Conservation (phyloP, 2,113 vertebrate genomes). For the Channa argus region DNA sequence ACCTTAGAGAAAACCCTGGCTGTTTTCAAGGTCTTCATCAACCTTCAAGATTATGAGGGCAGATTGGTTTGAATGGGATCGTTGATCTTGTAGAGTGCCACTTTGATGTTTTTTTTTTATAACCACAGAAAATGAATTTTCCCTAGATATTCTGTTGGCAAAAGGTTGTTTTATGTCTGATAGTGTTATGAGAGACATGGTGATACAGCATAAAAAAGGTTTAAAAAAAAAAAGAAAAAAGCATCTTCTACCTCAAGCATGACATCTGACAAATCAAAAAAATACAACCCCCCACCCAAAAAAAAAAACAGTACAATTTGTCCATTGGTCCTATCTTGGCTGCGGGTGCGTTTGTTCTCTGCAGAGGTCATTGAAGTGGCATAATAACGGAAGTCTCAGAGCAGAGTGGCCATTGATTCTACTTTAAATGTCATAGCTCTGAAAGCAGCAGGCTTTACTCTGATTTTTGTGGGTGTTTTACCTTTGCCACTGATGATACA, state of each 20-base stretch:
- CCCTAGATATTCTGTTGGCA: conserved; percentile 53
- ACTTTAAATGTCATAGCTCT: conserved; percentile 30
- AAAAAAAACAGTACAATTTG: background rate
- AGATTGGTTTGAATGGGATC: conserved; percentile 46
- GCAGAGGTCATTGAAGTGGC: conserved; percentile 35
- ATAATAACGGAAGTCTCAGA: conserved; percentile 35
- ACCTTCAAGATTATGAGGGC: conserved; percentile 51
- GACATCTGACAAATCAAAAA: conserved; percentile 49
- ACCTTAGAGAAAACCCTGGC: conserved; percentile 22
- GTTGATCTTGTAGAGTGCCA: conserved; percentile 25
- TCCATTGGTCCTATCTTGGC: background rate
- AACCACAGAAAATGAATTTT: conserved; percentile 43
- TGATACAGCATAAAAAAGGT: conserved; percentile 4
- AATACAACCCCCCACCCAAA: conserved; percentile 22
- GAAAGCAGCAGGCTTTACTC: conserved; percentile 10
- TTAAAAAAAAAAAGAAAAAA: conserved; percentile 16
- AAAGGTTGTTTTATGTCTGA: conserved; percentile 67
- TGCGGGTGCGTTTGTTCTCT: conserved; percentile 42
- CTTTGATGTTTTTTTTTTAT: conserved; percentile 35
- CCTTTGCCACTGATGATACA: background rate
- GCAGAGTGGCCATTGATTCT: conserved; percentile 48
- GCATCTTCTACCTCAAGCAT: conserved; percentile 38
- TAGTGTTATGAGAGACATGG: conserved; percentile 36
- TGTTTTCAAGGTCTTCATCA: conserved; percentile 33
- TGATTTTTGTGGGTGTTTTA: conserved; percentile 6